Conservation (phyloP, 2,797 vertebrate species). For the Paratrypauchen microcephalus region DNA sequence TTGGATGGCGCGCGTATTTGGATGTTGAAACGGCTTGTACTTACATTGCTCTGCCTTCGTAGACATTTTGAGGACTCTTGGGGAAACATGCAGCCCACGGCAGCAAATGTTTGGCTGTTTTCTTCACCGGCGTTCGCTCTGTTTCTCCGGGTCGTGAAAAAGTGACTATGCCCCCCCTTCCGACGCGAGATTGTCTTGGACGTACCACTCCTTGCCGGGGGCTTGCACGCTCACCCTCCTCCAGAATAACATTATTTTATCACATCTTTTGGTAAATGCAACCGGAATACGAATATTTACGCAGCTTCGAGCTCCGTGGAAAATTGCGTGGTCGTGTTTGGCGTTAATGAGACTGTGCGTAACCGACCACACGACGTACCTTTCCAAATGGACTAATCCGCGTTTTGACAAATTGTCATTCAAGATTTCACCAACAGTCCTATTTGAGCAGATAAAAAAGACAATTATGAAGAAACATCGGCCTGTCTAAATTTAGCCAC, state of each 20-base stretch:
- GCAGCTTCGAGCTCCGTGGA: not conserved
- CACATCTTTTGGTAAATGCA: constrained; percentile 34
- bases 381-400: constrained; percentile 79
- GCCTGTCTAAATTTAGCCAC: not conserved
- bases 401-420: constrained; percentile 77
- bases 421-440: constrained; percentile 62
- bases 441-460: constrained; percentile 20
- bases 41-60: constrained; percentile 98
- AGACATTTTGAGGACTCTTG: constrained; percentile 85
- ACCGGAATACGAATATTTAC: not conserved
- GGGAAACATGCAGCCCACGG: constrained; percentile 62
- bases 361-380: constrained; percentile 44
- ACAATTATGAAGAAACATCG: not conserved
- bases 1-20: constrained; percentile 17
- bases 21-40: constrained; percentile 66
- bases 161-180: constrained; percentile 70
- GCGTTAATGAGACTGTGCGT: constrained; percentile 1
- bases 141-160: constrained; percentile 74
- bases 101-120: constrained; percentile 61
- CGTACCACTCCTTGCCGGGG: constrained; percentile 72
- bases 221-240: constrained; percentile 29
- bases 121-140: constrained; percentile 68
- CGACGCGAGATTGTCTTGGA: constrained; percentile 70
- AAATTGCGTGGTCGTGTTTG: not conserved
- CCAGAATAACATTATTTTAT: constrained; percentile 20